phyloP scores from a whole-genome alignment of 2,888 invertebrate species.

The Dione juno region DNA sequence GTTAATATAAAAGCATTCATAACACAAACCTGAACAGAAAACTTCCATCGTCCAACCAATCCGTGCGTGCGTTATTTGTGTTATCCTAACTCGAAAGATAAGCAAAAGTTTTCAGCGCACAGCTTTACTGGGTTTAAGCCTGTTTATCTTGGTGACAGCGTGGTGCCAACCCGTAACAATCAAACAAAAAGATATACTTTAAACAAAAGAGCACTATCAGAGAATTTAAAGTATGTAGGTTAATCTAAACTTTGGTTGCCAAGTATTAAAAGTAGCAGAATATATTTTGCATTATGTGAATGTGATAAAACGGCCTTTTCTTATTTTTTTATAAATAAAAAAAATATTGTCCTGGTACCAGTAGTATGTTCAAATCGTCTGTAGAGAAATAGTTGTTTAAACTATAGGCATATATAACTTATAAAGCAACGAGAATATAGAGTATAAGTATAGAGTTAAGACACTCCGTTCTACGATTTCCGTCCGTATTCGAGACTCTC shows the following conservation, averaged over 20 bases:
- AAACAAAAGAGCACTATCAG: slow-evolving; percentile 28
- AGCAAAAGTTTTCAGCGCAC: slow-evolving; percentile 41
- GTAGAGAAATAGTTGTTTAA: too few species aligned
- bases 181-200: slow-evolving; percentile 39
- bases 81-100: slow-evolving; percentile 41
- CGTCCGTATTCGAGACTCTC: too few species aligned
- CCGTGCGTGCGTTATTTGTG: slow-evolving; percentile 31
- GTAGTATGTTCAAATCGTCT: too few species aligned
- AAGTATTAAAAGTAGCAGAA: slow-evolving; percentile 14
- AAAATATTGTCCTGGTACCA: too few species aligned
- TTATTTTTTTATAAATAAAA: neutral
- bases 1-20: neutral
- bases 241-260: slow-evolving; percentile 30
- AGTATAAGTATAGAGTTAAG: too few species aligned
- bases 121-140: slow-evolving; percentile 39
- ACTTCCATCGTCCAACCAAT: slow-evolving; percentile 17
- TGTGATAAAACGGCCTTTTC: neutral
- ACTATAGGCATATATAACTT: too few species aligned
- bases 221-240: slow-evolving; percentile 26
- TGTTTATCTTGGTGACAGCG: slow-evolving; percentile 38
- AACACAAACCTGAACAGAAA: slow-evolving; percentile 3
- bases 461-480: too few species aligned
- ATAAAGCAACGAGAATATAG: too few species aligned
- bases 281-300: neutral
- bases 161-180: slow-evolving; percentile 40